Percentiles rank a stretch among this genome's conserved stretches.
phyloP scores from a whole-genome alignment of 2,888 invertebrate genomes.

The Bembecia ichneumoniformis region DNA sequence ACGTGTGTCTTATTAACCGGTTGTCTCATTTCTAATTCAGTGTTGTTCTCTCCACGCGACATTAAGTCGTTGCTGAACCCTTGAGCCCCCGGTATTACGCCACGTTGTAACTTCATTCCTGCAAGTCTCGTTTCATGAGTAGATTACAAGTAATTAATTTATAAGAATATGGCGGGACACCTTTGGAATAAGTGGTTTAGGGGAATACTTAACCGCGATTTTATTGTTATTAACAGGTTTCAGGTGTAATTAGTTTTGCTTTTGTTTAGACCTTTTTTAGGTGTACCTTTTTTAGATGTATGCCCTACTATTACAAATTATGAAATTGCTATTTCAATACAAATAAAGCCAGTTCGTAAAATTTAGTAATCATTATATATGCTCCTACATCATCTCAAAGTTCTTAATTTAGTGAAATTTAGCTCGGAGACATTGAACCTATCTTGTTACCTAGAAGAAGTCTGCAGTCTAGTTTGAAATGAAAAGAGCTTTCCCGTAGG shows the following conservation, averaged over 20 bases:
- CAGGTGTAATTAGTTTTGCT: slow-evolving; percentile 13
- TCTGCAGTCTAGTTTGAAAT: no score
- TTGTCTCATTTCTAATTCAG: slow-evolving; percentile 66
- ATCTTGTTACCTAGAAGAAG: no score
- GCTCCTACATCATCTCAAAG: no score
- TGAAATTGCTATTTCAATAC: no score
- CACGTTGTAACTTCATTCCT: slow-evolving; percentile 66
- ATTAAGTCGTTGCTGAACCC: slow-evolving; percentile 60
- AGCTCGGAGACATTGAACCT: no score
- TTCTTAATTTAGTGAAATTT: no score
- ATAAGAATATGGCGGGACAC: slow-evolving; percentile 64
- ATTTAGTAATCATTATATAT: no score
- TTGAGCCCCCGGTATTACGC: slow-evolving; percentile 31
- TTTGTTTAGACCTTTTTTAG: not conserved
- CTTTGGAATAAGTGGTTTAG: not conserved
- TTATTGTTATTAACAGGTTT: slow-evolving; percentile 17
- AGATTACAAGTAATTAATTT: slow-evolving; percentile 74
- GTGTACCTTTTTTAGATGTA: no score
- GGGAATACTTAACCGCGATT: not conserved
- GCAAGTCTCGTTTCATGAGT: slow-evolving; percentile 67
- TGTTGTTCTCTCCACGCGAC: slow-evolving; percentile 47
- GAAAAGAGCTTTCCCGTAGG: no score
- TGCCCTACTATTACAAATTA: no score
- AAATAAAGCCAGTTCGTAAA: no score
- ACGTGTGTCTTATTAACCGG: slow-evolving; percentile 54